Conservation (phyloP, 2,113 vertebrate genomes). For the Corythornis madagascariensis region DNA sequence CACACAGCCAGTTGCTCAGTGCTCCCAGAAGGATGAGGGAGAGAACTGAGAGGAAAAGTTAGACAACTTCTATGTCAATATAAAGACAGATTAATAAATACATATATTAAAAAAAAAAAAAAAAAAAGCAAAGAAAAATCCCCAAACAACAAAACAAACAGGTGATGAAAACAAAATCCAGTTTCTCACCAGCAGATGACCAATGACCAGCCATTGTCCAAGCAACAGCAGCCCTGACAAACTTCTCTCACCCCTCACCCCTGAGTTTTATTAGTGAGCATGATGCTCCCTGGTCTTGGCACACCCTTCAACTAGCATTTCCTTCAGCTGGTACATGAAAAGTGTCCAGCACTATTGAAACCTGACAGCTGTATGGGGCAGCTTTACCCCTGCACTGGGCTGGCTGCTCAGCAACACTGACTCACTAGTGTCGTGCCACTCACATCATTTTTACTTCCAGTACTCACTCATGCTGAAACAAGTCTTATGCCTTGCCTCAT, state of each 20-base stretch:
- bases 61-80: background rate
- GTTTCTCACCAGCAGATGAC: background rate
- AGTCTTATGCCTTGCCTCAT: background rate
- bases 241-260: background rate
- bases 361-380: rapidly evolving
- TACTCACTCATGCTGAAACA: background rate
- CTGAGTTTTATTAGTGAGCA: background rate
- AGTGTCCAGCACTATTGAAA: background rate
- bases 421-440: background rate
- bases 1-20: background rate
- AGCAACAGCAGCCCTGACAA: background rate
- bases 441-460: background rate
- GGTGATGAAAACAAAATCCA: background rate
- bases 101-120: background rate
- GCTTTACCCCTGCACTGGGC: background rate
- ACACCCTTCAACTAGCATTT: rapidly evolving
- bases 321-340: background rate
- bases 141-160: background rate
- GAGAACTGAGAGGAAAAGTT: background rate
- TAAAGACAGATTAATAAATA: background rate
- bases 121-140: background rate
- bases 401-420: background rate
- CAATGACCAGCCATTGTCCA: background rate
- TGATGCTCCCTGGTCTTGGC: rapidly evolving
- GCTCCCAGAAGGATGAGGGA: background rate